A percentile compares a stretch with the other conserved stretches of the same genome.
Conservation (phyloP, 2,888 invertebrate genomes). For the Melitaea athalia region DNA sequence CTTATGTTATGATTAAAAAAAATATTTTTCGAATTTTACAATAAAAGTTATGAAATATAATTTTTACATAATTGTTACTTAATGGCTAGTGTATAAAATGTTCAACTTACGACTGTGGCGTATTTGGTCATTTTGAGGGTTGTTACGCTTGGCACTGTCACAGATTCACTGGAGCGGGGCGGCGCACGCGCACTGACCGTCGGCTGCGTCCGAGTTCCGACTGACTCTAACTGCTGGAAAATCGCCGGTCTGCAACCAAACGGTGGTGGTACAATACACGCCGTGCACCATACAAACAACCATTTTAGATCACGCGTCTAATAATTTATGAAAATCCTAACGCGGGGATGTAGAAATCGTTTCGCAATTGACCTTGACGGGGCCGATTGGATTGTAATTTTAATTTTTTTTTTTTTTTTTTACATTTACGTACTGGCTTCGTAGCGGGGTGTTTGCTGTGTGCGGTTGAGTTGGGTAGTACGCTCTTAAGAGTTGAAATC, state of each 20-base stretch:
- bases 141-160: conserved; percentile 58
- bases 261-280: conserved; percentile 67
- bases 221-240: conserved; percentile 54
- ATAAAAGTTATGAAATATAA: background rate
- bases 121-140: conserved; percentile 63
- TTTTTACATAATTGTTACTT: background rate
- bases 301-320: conserved; percentile 54
- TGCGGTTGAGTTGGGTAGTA: conserved; percentile 70
- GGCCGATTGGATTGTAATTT: conserved; percentile 50
- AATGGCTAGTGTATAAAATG: conserved; percentile 7
- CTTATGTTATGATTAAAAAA: too few species aligned
- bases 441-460: conserved; percentile 62
- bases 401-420: conserved; percentile 53
- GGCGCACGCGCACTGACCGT: conserved; percentile 58
- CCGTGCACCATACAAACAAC: conserved; percentile 48
- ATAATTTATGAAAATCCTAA: conserved; percentile 49
- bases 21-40: background rate
- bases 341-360: conserved; percentile 50
- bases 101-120: conserved; percentile 70
- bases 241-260: conserved; percentile 69
- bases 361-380: conserved; percentile 58
- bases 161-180: conserved; percentile 57
- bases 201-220: conserved; percentile 57
- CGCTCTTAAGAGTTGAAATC: conserved; percentile 63
- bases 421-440: conserved; percentile 65